phyloP scores from a whole-genome alignment of 92 coral and sea anemone genomes.

The Palythoa heliodiscus region DNA sequence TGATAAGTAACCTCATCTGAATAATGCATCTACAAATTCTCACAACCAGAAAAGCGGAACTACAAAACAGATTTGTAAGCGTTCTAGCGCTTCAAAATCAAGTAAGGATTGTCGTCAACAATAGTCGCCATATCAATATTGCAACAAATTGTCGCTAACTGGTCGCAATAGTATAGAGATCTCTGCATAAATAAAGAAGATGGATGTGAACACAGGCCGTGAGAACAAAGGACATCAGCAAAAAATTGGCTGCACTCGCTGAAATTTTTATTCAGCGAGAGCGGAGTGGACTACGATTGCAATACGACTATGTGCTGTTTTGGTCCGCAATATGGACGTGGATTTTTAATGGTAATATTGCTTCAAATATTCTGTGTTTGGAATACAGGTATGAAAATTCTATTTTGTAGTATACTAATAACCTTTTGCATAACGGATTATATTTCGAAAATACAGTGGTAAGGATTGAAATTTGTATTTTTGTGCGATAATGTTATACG shows the following conservation, averaged over 20 bases:
- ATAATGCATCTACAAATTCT: background rate
- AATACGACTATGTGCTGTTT: background rate
- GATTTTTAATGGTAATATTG: background rate
- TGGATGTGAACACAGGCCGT: too few species aligned
- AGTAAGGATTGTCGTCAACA: background rate
- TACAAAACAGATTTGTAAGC: background rate
- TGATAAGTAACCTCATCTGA: background rate
- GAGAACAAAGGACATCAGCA: too few species aligned
- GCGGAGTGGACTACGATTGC: background rate
- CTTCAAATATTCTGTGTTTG: constrained; percentile 7
- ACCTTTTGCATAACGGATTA: background rate
- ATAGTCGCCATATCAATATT: background rate
- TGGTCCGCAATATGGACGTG: background rate
- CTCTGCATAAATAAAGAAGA: too few species aligned
- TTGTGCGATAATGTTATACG: background rate
- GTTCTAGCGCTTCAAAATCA: background rate
- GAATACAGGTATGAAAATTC: constrained; percentile 25
- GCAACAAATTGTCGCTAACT: too few species aligned
- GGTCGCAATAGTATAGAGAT: too few species aligned
- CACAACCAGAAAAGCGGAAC: background rate
- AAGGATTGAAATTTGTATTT: background rate
- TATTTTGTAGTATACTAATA: background rate
- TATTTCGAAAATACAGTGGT: background rate
- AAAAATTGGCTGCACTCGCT: background rate
- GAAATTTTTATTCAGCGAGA: background rate